Evolutionary conservation across 2,888 invertebrate species (phyloP), one percentile per base, ranked within the genome.

Genomic region (Schizaphis graminum): DNA sequence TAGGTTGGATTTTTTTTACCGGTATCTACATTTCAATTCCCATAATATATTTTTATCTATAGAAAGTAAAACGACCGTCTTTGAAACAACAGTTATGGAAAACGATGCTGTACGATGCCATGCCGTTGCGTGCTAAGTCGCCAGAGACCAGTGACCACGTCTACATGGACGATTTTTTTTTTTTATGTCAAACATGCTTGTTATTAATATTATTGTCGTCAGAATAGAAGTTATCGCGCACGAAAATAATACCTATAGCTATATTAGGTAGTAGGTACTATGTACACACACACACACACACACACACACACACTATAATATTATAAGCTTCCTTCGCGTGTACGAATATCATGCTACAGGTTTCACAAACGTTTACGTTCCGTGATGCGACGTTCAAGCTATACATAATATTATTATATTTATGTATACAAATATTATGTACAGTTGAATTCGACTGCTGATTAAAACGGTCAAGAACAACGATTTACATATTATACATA

Each of bases 241-340:
- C 77, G 77, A 77, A 77, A 77, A 77, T 77, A 77, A 77, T 77
- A 77, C 77, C 77, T 35, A 77, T 77, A 77, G 77, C 77, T 77
- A 77, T 77, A 77, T 77, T 77, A 77, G 77, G 77, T 77, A 77
- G 77, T 77, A 77, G 77, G 77, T 21, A 77, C 77, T 77, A 35
- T 77, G 77, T 77, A 77, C 77, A 35, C 24, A 35, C 77, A 21
- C 77, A 35, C 61, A 61, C 61, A 28, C 61, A 28, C 28, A 49
- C 13, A 53, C 61, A n/a, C 0, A 53, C 4, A 21, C 13, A 16
- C 67, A n/a, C n/a, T n/a, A 77, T 35, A 77, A 77, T 77, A 77
- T 77, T 77, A 77, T 77, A 35, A 77, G 35, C 35, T 77, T 77
- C 35, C 35, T 77, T 77, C 35, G 77, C 77, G 35, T 77, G 77